These are phyloP conservation scores for Daboia siamensis DNA, from an alignment of 2,113 vertebrate species.

Conservation along the genomic window DNA sequence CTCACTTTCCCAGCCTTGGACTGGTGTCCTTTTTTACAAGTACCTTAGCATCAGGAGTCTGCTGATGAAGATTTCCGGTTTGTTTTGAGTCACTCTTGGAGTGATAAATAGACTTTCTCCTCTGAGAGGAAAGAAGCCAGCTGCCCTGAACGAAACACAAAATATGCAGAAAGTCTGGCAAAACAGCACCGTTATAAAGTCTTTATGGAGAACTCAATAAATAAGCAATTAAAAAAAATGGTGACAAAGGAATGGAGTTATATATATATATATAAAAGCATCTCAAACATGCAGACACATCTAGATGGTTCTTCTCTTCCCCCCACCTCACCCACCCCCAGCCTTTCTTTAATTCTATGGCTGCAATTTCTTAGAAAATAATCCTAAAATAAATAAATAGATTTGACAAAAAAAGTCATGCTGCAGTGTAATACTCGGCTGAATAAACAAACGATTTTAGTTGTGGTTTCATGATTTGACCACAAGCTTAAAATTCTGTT, in stretches of 20 bases:
- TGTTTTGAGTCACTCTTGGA: conserved; percentile 85
- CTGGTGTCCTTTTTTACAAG: conserved; percentile 76
- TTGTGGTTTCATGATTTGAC: conserved; percentile 78
- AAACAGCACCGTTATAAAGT: conserved; percentile 70
- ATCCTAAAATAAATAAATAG: conserved; percentile 70
- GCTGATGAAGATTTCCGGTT: conserved; percentile 90
- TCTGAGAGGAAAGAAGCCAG: conserved; percentile 82
- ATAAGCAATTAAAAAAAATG: conserved; percentile 45
- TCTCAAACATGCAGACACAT: background rate
- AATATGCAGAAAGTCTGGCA: conserved; percentile 74
- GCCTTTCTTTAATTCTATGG: conserved; percentile 55
- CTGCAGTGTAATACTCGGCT: conserved; percentile 66
- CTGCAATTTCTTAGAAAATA: conserved; percentile 50
- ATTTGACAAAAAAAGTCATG: conserved; percentile 12
- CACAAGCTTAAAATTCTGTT: conserved; percentile 76
- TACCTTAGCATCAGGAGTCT: conserved; percentile 88
- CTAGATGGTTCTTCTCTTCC: conserved; percentile 4
- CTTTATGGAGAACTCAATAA: conserved; percentile 66
- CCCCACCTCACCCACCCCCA: conserved; percentile 24
- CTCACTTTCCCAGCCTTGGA: conserved; percentile 68
- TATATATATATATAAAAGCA: conserved; percentile 54
- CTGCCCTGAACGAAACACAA: conserved; percentile 75
- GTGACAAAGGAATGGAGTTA: conserved; percentile 50
- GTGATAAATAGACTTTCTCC: conserved; percentile 86
- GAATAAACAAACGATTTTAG: conserved; percentile 78